These are phyloP conservation scores for Catagonus wagneri DNA, from an alignment of 2,113 vertebrate genomes.

Conservation along the genomic window DNA sequence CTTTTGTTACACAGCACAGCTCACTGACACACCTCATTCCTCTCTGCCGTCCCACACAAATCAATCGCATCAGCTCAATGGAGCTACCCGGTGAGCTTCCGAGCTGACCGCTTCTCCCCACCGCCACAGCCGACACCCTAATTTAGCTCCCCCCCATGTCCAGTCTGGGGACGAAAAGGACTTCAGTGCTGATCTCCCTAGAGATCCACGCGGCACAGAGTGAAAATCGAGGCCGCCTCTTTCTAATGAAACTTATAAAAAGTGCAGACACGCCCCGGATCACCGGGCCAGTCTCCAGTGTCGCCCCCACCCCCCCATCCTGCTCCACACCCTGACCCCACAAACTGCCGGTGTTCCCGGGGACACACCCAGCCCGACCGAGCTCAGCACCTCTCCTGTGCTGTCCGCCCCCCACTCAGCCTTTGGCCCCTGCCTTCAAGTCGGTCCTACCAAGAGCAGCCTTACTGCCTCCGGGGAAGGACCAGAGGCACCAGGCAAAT, in stretches of 20 bases:
- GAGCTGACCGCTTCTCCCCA: background rate
- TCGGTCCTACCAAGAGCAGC: background rate
- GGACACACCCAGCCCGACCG: background rate
- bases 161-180: background rate
- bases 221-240: fast-evolving
- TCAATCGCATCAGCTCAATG: background rate
- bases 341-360: background rate
- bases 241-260: background rate
- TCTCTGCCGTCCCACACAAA: background rate
- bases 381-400: fast-evolving
- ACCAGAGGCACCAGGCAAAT: background rate
- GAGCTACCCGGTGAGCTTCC: background rate
- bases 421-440: fast-evolving
- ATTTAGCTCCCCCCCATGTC: background rate
- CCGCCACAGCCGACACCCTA: too few relatives aligned
- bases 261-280: fast-evolving
- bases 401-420: background rate
- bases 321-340: background rate
- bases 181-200: background rate
- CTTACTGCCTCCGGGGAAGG: fast-evolving
- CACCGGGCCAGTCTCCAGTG: fast-evolving
- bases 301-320: fast-evolving
- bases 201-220: background rate
- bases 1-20: background rate
- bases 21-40: background rate